phyloP scores from a whole-genome alignment of 2,797 vertebrate genomes.

The Sebastolobus alascanus region DNA sequence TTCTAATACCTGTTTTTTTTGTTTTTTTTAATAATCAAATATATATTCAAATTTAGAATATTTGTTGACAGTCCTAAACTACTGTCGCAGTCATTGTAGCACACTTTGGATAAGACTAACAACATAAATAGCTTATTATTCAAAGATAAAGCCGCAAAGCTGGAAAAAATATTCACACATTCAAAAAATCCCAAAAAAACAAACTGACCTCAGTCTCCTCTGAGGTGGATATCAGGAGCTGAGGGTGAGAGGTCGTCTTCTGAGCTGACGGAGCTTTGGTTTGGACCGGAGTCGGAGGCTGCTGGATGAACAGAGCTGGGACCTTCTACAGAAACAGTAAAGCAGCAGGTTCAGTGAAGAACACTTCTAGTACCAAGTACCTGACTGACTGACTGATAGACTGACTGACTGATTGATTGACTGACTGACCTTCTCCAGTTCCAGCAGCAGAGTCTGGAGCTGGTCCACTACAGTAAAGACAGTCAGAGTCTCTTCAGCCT shows the following conservation, averaged over 20 bases:
- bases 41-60: too few species aligned
- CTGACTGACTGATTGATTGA: neutral
- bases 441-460: conserved; percentile 86
- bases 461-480: conserved; percentile 88
- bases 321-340: conserved; percentile 59
- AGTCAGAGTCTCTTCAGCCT: conserved; percentile 83
- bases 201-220: conserved; percentile 67
- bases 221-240: neutral
- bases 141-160: too few species aligned
- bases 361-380: rapidly evolving
- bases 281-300: conserved; percentile 60
- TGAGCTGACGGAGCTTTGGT: conserved; percentile 2
- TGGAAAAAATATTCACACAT: too few species aligned
- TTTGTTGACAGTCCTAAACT: too few species aligned
- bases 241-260: neutral
- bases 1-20: too few species aligned
- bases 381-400: neutral
- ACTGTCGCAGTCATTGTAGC: neutral
- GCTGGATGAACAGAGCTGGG: conserved; percentile 74
- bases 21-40: too few species aligned
- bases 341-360: neutral
- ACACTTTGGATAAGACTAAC: neutral
- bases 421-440: conserved; percentile 87
- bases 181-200: neutral
- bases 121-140: neutral